A percentile compares a stretch with the other conserved stretches of the same genome.
Evolutionary conservation across 2,888 invertebrate genomes (phyloP).

Genomic region (Lypha dubia): DNA sequence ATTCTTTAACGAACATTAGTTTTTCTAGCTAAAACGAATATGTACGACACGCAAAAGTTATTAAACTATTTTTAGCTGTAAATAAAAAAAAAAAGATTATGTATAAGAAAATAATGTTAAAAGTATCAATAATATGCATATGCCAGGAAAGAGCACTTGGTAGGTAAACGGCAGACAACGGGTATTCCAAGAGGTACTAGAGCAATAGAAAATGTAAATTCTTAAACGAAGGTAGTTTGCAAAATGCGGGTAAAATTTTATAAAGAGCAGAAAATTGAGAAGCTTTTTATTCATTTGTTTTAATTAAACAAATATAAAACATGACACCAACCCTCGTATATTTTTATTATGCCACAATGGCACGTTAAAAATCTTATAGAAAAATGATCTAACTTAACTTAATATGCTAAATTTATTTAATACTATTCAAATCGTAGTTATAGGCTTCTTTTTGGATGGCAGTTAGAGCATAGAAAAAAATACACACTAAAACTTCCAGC

Average conservation of each 20-base stretch:
- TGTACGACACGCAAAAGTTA: constrained; percentile 62
- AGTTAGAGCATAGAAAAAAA: constrained; percentile 19
- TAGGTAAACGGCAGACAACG: neutral
- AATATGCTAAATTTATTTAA: constrained; percentile 67
- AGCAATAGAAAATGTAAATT: constrained; percentile 29
- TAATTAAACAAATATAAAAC: too few species aligned
- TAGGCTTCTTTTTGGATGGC: constrained; percentile 37
- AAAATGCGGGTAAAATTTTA: neutral
- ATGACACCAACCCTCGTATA: constrained; percentile 3
- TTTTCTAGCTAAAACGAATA: constrained; percentile 16
- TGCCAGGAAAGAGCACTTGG: constrained; percentile 35
- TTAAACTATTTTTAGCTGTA: constrained; percentile 66
- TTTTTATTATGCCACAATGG: constrained; percentile 21
- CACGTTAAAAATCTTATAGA: constrained; percentile 29
- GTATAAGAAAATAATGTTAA: too few species aligned
- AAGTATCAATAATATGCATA: constrained; percentile 61
- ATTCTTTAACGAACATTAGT: constrained; percentile 11
- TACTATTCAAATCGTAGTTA: constrained; percentile 66
- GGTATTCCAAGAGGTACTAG: neutral
- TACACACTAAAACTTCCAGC: neutral
- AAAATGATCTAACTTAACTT: constrained; percentile 28
- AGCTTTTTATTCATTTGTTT: too few species aligned
- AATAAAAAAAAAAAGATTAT: constrained; percentile 21
- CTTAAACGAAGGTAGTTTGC: neutral
- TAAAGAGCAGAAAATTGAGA: neutral